Percentiles rank a stretch among this genome's conserved stretches.
phyloP scores from a whole-genome alignment of 2,797 vertebrate genomes.

The Otolemur crassicaudatus region DNA sequence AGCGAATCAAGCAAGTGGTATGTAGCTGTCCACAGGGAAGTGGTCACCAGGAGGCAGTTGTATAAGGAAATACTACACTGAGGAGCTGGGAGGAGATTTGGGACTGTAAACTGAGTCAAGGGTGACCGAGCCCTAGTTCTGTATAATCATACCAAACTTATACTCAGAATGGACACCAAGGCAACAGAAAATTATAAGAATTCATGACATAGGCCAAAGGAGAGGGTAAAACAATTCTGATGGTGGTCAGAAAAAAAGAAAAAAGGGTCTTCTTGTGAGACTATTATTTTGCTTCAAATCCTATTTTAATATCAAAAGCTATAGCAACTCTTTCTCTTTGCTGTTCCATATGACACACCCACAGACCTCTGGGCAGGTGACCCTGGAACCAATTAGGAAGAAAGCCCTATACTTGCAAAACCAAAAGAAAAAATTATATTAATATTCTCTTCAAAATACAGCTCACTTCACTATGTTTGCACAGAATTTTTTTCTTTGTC shows the following conservation, averaged over 20 bases:
- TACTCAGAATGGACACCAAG: background rate
- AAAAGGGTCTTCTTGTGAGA: background rate
- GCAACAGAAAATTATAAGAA: background rate
- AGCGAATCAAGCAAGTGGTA: background rate
- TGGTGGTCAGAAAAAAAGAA: background rate
- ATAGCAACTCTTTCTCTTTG: conserved; percentile 46
- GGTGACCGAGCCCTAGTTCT: background rate
- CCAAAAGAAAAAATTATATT: conserved; percentile 47
- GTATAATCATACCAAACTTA: background rate
- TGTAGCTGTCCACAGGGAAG: background rate
- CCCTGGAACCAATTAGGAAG: conserved; percentile 63
- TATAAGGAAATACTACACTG: background rate
- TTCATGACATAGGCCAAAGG: background rate
- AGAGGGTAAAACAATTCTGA: conserved; percentile 14
- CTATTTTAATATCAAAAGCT: conserved; percentile 57
- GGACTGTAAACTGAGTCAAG: background rate
- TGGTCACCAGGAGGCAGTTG: background rate
- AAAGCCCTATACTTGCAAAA: conserved; percentile 57
- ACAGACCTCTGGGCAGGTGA: conserved; percentile 35
- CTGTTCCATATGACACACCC: background rate
- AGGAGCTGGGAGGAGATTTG: background rate
- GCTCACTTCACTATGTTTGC: conserved; percentile 10
- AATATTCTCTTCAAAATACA: conserved; percentile 63
- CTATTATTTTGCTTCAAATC: conserved; percentile 49
- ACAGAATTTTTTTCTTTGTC: conserved; percentile 68